These are phyloP conservation scores for Ameiurus melas DNA, from an alignment of 2,113 vertebrate genomes.

Conservation along the genomic window DNA sequence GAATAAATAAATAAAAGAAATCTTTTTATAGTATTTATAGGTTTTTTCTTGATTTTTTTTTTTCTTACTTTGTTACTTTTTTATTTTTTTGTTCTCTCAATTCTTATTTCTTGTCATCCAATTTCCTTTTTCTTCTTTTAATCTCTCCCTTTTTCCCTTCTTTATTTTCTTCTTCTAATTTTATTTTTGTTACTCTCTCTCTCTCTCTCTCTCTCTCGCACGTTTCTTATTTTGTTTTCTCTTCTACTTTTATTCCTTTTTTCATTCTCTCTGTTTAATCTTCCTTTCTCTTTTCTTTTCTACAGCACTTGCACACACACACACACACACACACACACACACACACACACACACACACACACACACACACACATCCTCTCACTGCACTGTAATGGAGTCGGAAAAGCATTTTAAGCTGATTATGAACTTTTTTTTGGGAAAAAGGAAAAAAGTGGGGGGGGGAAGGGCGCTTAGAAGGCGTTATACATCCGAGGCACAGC, in stretches of 20 bases:
- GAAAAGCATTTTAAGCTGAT: constrained; percentile 16
- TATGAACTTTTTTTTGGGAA: too few species aligned
- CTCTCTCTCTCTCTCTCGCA: not conserved
- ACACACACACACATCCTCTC: not conserved
- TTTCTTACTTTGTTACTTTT: not conserved
- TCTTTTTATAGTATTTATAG: not conserved
- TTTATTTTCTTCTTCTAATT: not conserved
- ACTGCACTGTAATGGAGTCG: not conserved
- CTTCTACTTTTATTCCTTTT: not conserved
- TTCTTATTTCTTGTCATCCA: not conserved
- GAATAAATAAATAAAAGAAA: too few species aligned
- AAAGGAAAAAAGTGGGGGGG: too few species aligned
- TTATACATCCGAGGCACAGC: constrained; percentile 25
- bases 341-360: constrained; percentile 21
- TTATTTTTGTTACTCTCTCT: not conserved
- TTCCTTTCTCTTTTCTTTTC: not conserved
- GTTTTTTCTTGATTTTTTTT: not conserved
- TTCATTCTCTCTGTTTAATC: not conserved
- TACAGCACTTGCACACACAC: not conserved
- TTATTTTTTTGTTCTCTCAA: not conserved
- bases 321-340: constrained; percentile 8
- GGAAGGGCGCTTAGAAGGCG: too few species aligned
- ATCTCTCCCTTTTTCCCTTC: not conserved
- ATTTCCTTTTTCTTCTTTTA: not conserved
- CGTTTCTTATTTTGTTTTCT: not conserved